Evolutionary conservation across 2,113 vertebrate species (phyloP).

Genomic region (Coregonus clupeaformis): DNA sequence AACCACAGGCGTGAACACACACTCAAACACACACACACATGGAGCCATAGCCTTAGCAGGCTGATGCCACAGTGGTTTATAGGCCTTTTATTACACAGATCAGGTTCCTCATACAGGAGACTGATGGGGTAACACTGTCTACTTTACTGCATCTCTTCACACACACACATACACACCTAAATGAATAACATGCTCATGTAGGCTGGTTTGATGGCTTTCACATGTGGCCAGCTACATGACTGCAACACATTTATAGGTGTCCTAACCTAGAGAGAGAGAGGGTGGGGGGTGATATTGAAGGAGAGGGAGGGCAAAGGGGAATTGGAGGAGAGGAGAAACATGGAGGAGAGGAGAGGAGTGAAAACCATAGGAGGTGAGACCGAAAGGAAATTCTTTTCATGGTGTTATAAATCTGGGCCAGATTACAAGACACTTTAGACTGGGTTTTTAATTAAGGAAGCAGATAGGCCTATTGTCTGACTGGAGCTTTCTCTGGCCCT

Average conservation of each 20-base stretch:
- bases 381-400: slow-evolving; percentile 27
- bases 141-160: background rate
- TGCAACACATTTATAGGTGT: background rate
- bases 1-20: too few species aligned
- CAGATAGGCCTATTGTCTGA: slow-evolving; percentile 44
- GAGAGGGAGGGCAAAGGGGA: background rate
- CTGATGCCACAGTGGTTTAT: too few species aligned
- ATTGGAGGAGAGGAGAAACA: background rate
- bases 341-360: too few species aligned
- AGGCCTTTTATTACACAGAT: too few species aligned
- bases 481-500: slow-evolving; percentile 21
- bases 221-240: background rate
- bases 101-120: slow-evolving; percentile 1
- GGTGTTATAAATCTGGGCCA: slow-evolving; percentile 39
- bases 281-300: background rate
- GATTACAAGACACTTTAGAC: slow-evolving; percentile 59
- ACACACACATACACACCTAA: background rate
- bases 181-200: too few species aligned
- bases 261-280: background rate
- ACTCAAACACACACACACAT: too few species aligned
- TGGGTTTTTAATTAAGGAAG: slow-evolving; percentile 77
- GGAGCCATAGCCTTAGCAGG: too few species aligned
- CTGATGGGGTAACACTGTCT: background rate
- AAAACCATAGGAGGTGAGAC: too few species aligned
- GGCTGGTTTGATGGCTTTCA: too few species aligned